A percentile compares a stretch with the other conserved stretches of the same genome.
Evolutionary conservation across 2,888 invertebrate genomes (phyloP).

Genomic region (Lasius fuliginosus): DNA sequence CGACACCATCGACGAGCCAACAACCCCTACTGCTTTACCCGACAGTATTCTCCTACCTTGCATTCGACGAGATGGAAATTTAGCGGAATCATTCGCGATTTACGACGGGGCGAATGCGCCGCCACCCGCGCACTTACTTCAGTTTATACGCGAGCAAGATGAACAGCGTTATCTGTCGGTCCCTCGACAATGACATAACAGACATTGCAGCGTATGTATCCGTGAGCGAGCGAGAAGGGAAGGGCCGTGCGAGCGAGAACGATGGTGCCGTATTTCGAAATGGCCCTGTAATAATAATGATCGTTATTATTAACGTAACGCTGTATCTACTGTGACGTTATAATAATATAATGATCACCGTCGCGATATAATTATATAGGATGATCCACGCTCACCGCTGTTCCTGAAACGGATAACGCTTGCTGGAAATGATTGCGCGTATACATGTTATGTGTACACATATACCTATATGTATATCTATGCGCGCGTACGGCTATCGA

Average conservation of each 20-base stretch:
- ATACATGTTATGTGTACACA: background rate
- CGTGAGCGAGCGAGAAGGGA: slow-evolving; percentile 22
- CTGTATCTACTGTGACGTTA: slow-evolving; percentile 45
- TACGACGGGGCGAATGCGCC: slow-evolving; percentile 74
- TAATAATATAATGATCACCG: slow-evolving; percentile 57
- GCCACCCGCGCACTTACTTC: slow-evolving; percentile 66
- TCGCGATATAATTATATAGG: slow-evolving; percentile 55
- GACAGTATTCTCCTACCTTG: slow-evolving; percentile 66
- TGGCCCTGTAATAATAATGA: slow-evolving; percentile 56
- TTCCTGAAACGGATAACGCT: slow-evolving; percentile 50
- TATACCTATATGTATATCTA: background rate
- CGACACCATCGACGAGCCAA: slow-evolving; percentile 75
- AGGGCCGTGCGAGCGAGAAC: slow-evolving; percentile 26
- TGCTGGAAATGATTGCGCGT: slow-evolving; percentile 39
- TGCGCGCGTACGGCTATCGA: slow-evolving; percentile 35
- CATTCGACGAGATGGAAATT: slow-evolving; percentile 80
- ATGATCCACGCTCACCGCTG: slow-evolving; percentile 37
- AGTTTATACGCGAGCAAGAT: slow-evolving; percentile 71
- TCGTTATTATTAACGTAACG: slow-evolving; percentile 54
- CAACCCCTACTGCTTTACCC: slow-evolving; percentile 69
- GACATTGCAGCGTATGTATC: slow-evolving; percentile 40
- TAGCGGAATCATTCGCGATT: slow-evolving; percentile 80
- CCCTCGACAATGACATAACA: slow-evolving; percentile 56
- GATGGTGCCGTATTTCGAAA: slow-evolving; percentile 48
- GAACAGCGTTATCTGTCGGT: slow-evolving; percentile 64